These are phyloP conservation scores for Ptilonorhynchus violaceus DNA, from an alignment of 2,113 vertebrate genomes.

Conservation along the genomic window DNA sequence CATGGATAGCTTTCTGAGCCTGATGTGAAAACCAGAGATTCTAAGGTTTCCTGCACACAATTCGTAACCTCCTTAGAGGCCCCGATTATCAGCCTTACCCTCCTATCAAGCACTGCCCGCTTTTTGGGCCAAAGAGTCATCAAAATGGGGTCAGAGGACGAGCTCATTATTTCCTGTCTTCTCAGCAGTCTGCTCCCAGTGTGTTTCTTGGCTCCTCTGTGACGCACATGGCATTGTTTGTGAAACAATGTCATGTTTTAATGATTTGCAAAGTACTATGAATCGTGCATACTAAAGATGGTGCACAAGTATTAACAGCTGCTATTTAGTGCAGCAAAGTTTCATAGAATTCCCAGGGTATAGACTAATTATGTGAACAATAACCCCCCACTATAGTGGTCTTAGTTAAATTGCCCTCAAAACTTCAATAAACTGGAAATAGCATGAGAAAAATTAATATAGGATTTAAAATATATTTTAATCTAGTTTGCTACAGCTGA, in stretches of 20 bases:
- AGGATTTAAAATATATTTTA: not conserved
- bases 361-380: not conserved
- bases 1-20: not conserved
- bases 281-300: not conserved
- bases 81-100: not conserved
- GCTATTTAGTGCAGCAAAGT: not conserved
- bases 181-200: not conserved
- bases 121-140: slow-evolving; percentile 8
- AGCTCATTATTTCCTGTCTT: not conserved
- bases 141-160: not conserved
- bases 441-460: not conserved
- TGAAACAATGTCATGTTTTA: not conserved
- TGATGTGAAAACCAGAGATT: not conserved
- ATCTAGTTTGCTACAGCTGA: not conserved
- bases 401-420: not conserved
- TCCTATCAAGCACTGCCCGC: not conserved
- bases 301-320: not conserved
- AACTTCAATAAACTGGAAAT: not conserved
- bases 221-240: slow-evolving; percentile 13
- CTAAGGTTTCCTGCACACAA: not conserved
- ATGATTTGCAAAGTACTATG: not conserved
- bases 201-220: not conserved
- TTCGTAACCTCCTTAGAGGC: not conserved
- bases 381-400: not conserved
- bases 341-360: not conserved